These are phyloP conservation scores for Subanguina moxae DNA, from an alignment of 1,140 invertebrate species.

Conservation along the genomic window DNA sequence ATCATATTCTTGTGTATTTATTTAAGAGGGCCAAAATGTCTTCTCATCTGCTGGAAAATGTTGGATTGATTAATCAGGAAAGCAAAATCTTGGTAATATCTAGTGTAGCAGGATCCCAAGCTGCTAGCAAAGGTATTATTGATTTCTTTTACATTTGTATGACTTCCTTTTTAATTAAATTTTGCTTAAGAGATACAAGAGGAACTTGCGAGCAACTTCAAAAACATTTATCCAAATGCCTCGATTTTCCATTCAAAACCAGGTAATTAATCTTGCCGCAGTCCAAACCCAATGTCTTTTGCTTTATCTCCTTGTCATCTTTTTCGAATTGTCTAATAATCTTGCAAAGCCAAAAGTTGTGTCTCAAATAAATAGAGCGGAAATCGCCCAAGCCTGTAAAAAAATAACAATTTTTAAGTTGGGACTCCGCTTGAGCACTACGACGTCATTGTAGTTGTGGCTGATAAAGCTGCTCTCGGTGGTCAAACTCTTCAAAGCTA, in stretches of 20 bases:
- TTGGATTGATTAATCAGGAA: background rate
- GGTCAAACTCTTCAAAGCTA: background rate
- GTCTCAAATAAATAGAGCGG: background rate
- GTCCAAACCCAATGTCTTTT: too few relatives aligned
- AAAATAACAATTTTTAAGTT: background rate
- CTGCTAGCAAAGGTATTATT: background rate
- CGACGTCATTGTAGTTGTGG: background rate
- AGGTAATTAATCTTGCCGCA: background rate
- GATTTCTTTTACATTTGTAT: background rate
- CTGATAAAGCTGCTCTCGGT: background rate
- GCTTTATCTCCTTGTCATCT: too few relatives aligned
- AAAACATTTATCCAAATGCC: slow-evolving; percentile 4
- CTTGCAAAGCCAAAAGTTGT: background rate
- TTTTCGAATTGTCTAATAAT: too few relatives aligned
- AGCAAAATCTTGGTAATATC: background rate
- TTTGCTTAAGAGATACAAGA: background rate
- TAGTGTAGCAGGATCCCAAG: background rate
- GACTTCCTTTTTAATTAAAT: background rate
- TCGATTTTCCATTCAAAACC: background rate
- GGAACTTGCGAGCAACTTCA: background rate
- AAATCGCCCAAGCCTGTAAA: too few relatives aligned
- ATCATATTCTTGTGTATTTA: too few relatives aligned
- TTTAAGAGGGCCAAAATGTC: too few relatives aligned
- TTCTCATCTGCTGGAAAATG: background rate
- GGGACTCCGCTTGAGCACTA: background rate